Percentiles rank a stretch among this genome's conserved stretches.
Evolutionary conservation across 2,797 vertebrate genomes (phyloP).

Genomic region (Petrocephalus sullivani): DNA sequence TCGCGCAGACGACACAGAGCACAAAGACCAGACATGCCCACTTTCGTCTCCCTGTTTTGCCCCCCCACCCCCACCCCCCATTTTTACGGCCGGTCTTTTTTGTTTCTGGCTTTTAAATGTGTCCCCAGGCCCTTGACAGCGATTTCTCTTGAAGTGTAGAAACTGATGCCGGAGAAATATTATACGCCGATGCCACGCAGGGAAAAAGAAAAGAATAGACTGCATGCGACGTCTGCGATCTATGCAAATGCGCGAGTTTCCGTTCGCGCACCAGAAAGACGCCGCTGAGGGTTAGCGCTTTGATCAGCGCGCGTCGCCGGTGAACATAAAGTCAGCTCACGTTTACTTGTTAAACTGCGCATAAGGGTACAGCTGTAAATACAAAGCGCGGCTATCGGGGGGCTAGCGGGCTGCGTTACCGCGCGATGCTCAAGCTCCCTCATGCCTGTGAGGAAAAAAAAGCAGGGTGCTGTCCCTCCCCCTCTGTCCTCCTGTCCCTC

Average conservation of each 20-base stretch:
- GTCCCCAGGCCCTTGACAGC: slow-evolving; percentile 1
- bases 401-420: background rate
- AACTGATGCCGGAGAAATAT: slow-evolving; percentile 1
- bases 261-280: background rate
- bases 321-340: background rate
- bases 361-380: background rate
- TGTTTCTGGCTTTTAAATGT: background rate
- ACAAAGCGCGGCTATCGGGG: background rate
- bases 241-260: slow-evolving; percentile 10
- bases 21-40: slow-evolving; percentile 39
- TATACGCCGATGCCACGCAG: background rate
- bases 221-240: background rate
- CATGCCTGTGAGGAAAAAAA: background rate
- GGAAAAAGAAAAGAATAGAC: background rate
- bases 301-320: slow-evolving; percentile 1
- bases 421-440: background rate
- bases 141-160: background rate
- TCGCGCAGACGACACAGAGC: slow-evolving; percentile 33
- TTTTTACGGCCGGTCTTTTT: background rate
- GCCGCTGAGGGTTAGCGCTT: background rate
- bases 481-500: background rate
- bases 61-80: background rate
- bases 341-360: slow-evolving; percentile 17
- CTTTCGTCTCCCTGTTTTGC: slow-evolving; percentile 28
- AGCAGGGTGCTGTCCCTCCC: background rate